phyloP scores from a whole-genome alignment of 2,797 vertebrate species.

The Leptatherina wallacei region DNA sequence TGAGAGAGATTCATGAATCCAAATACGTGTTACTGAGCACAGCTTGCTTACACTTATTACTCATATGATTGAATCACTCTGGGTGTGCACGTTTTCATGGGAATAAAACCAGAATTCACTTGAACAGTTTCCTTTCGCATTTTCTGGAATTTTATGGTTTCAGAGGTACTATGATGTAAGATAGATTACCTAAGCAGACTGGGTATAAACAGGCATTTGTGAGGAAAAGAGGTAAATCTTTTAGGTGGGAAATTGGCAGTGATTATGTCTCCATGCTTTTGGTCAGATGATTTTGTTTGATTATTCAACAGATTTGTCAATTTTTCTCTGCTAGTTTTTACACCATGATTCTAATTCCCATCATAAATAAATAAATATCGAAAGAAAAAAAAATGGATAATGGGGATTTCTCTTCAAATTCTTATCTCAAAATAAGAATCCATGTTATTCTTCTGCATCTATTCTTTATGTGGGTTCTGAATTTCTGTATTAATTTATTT shows the following conservation, averaged over 20 bases:
- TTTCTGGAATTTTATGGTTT: constrained; percentile 18
- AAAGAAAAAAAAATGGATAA: neutral
- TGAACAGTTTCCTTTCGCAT: constrained; percentile 24
- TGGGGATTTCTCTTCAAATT: neutral
- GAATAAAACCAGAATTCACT: constrained; percentile 23
- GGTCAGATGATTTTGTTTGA: constrained; percentile 27
- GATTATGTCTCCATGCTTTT: neutral
- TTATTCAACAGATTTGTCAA: constrained; percentile 17
- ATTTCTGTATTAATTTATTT: neutral
- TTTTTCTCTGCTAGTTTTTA: constrained; percentile 8
- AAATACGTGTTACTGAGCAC: constrained; percentile 18
- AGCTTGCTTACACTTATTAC: constrained; percentile 1
- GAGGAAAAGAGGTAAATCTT: constrained; percentile 2
- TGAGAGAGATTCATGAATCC: constrained; percentile 30
- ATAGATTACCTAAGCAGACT: neutral
- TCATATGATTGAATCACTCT: constrained; percentile 7
- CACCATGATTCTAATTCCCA: constrained; percentile 5
- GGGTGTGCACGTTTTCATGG: constrained; percentile 22
- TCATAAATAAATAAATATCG: neutral
- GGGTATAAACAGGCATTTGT: constrained; percentile 23
- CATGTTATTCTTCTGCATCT: neutral
- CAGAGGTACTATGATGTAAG: constrained; percentile 28
- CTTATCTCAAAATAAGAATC: neutral
- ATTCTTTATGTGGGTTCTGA: neutral
- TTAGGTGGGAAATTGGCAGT: constrained; percentile 15